phyloP scores from a whole-genome alignment of 2,113 vertebrate genomes.

The Microtus pennsylvanicus region DNA sequence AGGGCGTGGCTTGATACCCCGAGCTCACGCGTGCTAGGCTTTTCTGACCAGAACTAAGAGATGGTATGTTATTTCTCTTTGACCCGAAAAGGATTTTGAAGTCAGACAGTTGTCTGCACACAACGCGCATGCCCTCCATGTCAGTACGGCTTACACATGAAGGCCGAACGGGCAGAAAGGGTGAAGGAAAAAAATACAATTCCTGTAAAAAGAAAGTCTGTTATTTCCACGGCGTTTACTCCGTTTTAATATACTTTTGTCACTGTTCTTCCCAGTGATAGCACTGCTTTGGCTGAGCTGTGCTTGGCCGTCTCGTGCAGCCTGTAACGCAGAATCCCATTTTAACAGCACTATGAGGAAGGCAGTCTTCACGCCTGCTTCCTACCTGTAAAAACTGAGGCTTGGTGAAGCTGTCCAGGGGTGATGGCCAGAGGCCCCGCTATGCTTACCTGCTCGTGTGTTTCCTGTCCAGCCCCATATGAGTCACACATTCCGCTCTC shows the following conservation, averaged over 20 bases:
- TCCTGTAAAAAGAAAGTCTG: neutral
- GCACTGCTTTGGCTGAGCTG: neutral
- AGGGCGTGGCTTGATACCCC: neutral
- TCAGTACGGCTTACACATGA: neutral
- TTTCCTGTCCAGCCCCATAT: neutral
- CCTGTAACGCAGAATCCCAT: neutral
- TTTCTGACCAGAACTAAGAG: neutral
- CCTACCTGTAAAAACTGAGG: neutral
- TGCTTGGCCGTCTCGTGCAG: neutral
- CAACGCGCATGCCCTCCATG: neutral
- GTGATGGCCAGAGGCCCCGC: neutral
- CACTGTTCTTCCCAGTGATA: neutral
- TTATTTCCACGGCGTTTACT: neutral
- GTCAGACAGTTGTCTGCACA: conserved; percentile 12
- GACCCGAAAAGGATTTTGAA: conserved; percentile 45
- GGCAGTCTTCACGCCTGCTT: neutral
- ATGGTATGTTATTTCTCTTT: conserved; percentile 11
- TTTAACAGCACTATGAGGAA: neutral
- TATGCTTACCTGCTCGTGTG: neutral
- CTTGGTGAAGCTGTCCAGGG: neutral
- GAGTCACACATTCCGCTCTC: no score
- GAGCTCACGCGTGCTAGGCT: neutral
- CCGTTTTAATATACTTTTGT: neutral
- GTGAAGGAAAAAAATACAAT: neutral
- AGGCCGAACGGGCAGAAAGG: neutral